phyloP scores from a whole-genome alignment of 2,797 vertebrate genomes.

The Sus cebifrons region DNA sequence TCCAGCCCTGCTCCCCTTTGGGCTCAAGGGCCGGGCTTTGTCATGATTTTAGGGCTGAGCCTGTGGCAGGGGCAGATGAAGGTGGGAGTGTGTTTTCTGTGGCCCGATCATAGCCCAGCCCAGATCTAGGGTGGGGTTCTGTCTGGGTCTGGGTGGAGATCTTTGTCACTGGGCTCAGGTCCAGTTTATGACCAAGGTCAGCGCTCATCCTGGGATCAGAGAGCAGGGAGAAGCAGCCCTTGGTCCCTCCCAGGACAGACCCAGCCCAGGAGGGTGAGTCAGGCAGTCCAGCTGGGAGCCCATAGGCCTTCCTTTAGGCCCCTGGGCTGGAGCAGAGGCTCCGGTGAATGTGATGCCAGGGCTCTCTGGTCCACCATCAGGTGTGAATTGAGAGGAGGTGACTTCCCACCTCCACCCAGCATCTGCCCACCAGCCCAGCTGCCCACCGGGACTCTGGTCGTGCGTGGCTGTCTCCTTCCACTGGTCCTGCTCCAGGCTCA shows the following conservation, averaged over 20 bases:
- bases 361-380: not conserved
- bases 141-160: conserved; percentile 38
- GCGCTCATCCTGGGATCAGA: conserved; percentile 30
- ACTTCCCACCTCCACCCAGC: no score
- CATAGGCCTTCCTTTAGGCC: not conserved
- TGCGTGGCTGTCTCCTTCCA: fast-evolving
- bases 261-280: conserved; percentile 4
- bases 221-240: conserved; percentile 47
- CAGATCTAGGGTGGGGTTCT: not conserved
- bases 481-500: not conserved
- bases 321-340: not conserved
- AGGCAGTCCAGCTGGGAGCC: not conserved
- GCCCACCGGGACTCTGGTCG: not conserved
- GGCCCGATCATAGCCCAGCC: not conserved
- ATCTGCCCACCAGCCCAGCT: not conserved
- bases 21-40: not conserved
- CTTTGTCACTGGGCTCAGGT: conserved; percentile 27
- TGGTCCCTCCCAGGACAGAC: conserved; percentile 32
- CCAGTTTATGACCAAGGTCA: conserved; percentile 48
- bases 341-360: not conserved
- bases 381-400: not conserved
- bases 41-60: not conserved
- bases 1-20: not conserved
- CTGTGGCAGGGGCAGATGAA: not conserved
- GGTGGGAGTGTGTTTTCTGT: conserved; percentile 22